phyloP scores from a whole-genome alignment of 1,140 invertebrate genomes.

The Psilanteris sp. region DNA sequence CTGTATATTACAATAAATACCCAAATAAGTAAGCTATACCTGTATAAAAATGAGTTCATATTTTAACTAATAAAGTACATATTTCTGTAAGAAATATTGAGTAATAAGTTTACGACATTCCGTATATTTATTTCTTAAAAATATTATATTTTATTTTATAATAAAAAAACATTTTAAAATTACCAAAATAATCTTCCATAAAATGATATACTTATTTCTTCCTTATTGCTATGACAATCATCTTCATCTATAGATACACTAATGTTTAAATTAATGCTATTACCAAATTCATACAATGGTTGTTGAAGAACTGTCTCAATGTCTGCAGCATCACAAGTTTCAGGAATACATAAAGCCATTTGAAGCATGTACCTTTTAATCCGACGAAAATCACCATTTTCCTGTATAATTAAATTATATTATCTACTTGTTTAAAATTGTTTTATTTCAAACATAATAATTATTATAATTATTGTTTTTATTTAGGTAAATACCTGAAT shows the following conservation, averaged over 20 bases:
- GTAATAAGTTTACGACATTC: too few species aligned
- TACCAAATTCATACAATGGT: constrained; percentile 40
- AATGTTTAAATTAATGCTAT: constrained; percentile 46
- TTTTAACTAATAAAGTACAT: too few species aligned
- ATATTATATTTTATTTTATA: too few species aligned
- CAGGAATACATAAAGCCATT: constrained; percentile 74
- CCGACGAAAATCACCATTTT: constrained; percentile 63
- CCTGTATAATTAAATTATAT: constrained; percentile 43
- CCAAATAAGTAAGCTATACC: neutral
- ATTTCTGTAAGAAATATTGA: too few species aligned
- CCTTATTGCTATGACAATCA: constrained; percentile 4
- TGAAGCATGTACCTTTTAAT: constrained; percentile 57
- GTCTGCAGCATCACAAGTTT: constrained; percentile 67
- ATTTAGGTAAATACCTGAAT: constrained; percentile 63
- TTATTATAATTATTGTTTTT: too few species aligned
- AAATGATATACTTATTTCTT: constrained; percentile 18
- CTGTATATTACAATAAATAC: constrained; percentile 43
- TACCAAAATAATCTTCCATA: constrained; percentile 30
- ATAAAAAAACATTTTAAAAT: neutral
- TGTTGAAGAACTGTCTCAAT: constrained; percentile 46
- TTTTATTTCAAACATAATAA: neutral
- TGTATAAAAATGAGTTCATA: neutral
- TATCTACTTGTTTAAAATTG: too few species aligned
- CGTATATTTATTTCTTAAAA: too few species aligned
- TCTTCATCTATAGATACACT: constrained; percentile 49